Percentiles rank a stretch among this genome's conserved stretches.
phyloP scores from a whole-genome alignment of 2,888 invertebrate genomes.

The Dugesia japonica region DNA sequence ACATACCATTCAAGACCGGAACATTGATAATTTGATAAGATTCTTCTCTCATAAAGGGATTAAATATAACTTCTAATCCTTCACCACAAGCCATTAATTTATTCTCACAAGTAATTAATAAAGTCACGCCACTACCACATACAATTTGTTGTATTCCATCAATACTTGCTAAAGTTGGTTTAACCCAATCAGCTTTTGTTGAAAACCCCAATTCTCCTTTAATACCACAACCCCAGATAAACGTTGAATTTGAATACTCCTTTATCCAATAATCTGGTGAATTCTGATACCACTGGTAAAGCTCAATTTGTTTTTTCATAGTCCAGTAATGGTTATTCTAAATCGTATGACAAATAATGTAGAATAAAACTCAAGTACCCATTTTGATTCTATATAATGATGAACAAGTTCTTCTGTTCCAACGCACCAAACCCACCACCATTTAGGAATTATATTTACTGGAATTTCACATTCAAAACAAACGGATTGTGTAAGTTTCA shows the following conservation, averaged over 20 bases:
- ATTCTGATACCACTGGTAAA: constrained; percentile 55
- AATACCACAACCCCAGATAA: constrained; percentile 55
- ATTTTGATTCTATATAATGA: not conserved
- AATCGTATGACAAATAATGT: no score
- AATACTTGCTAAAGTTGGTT: constrained; percentile 46
- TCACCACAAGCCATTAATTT: constrained; percentile 56
- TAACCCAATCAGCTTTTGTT: constrained; percentile 47
- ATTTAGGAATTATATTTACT: not conserved
- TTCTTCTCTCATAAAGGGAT: not conserved
- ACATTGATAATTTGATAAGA: not conserved
- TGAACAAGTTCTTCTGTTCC: not conserved
- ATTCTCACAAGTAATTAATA: constrained; percentile 55
- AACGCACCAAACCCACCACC: constrained; percentile 38
- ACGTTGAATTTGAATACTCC: constrained; percentile 55
- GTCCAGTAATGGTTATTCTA: constrained; percentile 52
- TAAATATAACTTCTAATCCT: constrained; percentile 43
- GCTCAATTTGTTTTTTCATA: constrained; percentile 53
- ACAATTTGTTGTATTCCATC: constrained; percentile 50
- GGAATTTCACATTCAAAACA: not conserved
- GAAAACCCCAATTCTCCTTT: constrained; percentile 55
- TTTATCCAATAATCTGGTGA: constrained; percentile 57
- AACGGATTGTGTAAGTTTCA: not conserved
- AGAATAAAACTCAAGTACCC: no score
- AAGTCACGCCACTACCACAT: constrained; percentile 58
- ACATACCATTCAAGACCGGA: not conserved